Evolutionary conservation across 1,140 invertebrate species (phyloP), one percentile per base, ranked within the genome.

Genomic region (Mamestra configurata): DNA sequence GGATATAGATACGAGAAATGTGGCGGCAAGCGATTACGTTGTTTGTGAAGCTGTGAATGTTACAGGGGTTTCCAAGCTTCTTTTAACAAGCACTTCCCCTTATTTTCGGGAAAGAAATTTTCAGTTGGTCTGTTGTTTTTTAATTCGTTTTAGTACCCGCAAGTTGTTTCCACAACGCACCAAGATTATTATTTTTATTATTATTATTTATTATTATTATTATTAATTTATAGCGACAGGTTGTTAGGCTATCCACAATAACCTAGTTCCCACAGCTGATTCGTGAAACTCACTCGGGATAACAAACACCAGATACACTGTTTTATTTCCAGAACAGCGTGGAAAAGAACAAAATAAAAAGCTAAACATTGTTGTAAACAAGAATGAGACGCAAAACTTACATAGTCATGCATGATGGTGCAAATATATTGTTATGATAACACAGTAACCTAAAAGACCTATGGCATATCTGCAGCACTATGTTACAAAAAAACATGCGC

Each of bases 1-100:
- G 68, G 68, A 53, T 71, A 51, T 24, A 66, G 35, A 66, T 43
- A 66, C 37, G 64, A 66, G 64, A 66, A 31, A 15, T 22, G 64
- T n/a, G 40, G 20, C 37, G 40, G 64, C 10, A 68, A 49, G 20
- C 13, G 22, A 68, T 64, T 31, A 59, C 55, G 27, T 15, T 59
- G 55, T 59, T 59, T n/a, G 55, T 15, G 55, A 49, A 27, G 13
- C 24, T 59, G 22, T 24, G 55, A 31, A 59, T 15, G 55, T 59
- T 59, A 59, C 55, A 15, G 24, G 11, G 55, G 11, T 31, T 57
- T 31, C 15, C 3, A 31, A 59, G 35, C 6, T n/a, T 64, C 31
- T 61, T n/a, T 61, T 35, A n/a, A 61, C 35, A 49, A 35, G 15
- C 35, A 35, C 35, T 64, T 64, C 37, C 31, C 55, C 24, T 59